These are phyloP conservation scores for Trinectes maculatus DNA, from an alignment of 2,113 vertebrate species.

Conservation along the genomic window DNA sequence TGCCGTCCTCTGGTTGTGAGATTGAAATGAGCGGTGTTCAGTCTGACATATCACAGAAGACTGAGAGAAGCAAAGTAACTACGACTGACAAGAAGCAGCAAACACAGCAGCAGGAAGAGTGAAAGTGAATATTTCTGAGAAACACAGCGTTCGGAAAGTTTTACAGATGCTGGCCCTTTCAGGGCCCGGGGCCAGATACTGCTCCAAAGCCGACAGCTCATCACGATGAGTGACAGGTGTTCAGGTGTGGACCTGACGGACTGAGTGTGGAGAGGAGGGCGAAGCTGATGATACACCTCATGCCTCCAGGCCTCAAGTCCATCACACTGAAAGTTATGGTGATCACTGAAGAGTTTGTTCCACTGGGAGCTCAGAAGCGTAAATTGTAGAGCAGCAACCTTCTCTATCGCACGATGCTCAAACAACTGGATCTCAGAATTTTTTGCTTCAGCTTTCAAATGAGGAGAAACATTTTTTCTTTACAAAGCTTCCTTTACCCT, in stretches of 20 bases:
- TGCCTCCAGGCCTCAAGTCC: slow-evolving; percentile 20
- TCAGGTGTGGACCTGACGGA: slow-evolving; percentile 46
- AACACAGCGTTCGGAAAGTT: slow-evolving; percentile 8
- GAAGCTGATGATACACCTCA: slow-evolving; percentile 22
- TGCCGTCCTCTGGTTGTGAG: neutral
- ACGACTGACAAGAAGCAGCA: too few relatives aligned
- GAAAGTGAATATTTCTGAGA: slow-evolving; percentile 7
- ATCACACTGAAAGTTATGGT: slow-evolving; percentile 9
- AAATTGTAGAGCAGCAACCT: neutral
- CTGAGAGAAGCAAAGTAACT: neutral
- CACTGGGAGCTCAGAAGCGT: slow-evolving; percentile 1
- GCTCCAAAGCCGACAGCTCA: slow-evolving; percentile 34
- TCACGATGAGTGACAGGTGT: slow-evolving; percentile 55
- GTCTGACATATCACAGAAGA: slow-evolving; percentile 4
- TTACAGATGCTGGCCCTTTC: slow-evolving; percentile 9
- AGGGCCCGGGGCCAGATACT: slow-evolving; percentile 23
- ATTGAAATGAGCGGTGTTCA: neutral
- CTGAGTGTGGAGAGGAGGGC: slow-evolving; percentile 31
- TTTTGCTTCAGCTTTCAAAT: slow-evolving; percentile 27
- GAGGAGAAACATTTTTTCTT: slow-evolving; percentile 37
- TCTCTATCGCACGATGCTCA: too few relatives aligned
- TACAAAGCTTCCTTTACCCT: slow-evolving; percentile 51
- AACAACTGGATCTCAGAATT: neutral
- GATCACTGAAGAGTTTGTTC: slow-evolving; percentile 19
- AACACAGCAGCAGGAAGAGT: too few relatives aligned